A percentile compares a stretch with the other conserved stretches of the same genome.
phyloP scores from a whole-genome alignment of 2,113 vertebrate species.

The Nanger granti region DNA sequence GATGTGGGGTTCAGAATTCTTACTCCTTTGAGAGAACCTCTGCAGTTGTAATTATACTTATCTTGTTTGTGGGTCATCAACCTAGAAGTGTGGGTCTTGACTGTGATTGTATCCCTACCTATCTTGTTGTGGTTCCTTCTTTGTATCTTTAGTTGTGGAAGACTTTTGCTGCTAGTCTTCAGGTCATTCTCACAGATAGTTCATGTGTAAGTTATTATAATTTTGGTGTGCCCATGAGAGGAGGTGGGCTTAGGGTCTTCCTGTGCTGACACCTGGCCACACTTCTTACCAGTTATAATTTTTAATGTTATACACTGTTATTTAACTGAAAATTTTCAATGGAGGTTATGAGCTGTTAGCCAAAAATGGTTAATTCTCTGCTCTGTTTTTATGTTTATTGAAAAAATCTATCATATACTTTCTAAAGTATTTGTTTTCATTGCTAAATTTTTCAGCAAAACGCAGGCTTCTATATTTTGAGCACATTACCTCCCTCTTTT shows the following conservation, averaged over 20 bases:
- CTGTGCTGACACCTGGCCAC: neutral
- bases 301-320: neutral
- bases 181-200: neutral
- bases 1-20: neutral
- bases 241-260: neutral
- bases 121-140: neutral
- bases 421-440: neutral
- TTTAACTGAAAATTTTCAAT: neutral
- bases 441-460: conserved; percentile 2
- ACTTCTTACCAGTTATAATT: neutral
- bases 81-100: neutral
- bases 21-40: neutral
- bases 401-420: neutral
- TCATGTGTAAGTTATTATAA: neutral
- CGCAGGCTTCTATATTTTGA: neutral
- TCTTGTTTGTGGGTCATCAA: neutral
- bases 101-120: neutral
- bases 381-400: neutral
- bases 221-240: neutral
- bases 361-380: neutral
- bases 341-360: neutral
- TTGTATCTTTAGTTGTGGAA: neutral
- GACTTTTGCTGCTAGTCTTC: neutral
- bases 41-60: neutral
- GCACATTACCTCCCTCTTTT: neutral